Evolutionary conservation across 2,797 vertebrate genomes (phyloP).

Genomic region (Salarias fasciatus): DNA sequence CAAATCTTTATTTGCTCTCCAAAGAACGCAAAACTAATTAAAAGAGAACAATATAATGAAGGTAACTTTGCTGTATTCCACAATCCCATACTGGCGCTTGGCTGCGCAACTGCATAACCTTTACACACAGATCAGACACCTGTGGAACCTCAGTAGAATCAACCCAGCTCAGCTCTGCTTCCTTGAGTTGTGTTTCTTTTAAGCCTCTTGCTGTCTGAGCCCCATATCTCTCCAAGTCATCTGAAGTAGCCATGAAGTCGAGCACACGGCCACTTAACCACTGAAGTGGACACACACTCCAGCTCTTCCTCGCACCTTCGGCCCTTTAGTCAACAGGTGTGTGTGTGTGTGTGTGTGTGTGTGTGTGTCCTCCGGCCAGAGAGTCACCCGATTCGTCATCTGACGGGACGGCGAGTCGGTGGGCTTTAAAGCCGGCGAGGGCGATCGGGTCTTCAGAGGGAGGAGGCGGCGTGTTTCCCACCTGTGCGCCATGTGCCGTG

Average conservation of each 20-base stretch:
- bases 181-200: constrained; percentile 17
- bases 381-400: constrained; percentile 53
- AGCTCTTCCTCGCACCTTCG: constrained; percentile 53
- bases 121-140: constrained; percentile 3
- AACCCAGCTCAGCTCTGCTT: constrained; percentile 7
- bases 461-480: constrained; percentile 48
- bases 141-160: constrained; percentile 22
- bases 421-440: constrained; percentile 12
- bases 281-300: constrained; percentile 80
- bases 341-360: too few relatives aligned
- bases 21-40: constrained; percentile 67
- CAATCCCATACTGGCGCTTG: constrained; percentile 51
- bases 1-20: constrained; percentile 29
- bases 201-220: constrained; percentile 19
- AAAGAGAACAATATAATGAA: constrained; percentile 68
- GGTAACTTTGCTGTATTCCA: constrained; percentile 63
- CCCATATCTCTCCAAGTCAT: constrained; percentile 68
- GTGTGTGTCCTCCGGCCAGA: constrained; percentile 41
- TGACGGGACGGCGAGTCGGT: constrained; percentile 23
- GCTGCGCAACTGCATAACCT: too few relatives aligned
- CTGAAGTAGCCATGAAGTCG: constrained; percentile 66
- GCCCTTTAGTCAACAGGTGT: constrained; percentile 52
- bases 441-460: constrained; percentile 35
- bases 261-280: constrained; percentile 71
- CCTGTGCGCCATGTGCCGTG: constrained; percentile 73